Base-by-base conservation (phyloP, 2,113 vertebrate species). In the Ctenodactylus gundi region DNA sequence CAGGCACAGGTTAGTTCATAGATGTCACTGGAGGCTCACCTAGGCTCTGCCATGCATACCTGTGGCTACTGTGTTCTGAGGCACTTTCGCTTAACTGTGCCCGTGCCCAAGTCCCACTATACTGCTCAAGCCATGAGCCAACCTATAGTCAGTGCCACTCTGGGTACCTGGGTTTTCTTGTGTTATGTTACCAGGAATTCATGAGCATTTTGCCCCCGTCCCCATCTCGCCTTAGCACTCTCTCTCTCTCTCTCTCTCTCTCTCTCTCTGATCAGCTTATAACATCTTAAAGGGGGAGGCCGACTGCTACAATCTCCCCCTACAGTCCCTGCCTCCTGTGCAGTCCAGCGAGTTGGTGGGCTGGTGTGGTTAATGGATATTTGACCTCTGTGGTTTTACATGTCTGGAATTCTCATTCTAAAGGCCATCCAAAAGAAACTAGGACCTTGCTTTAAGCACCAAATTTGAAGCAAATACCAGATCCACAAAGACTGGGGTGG, bases 11-110 rank as follows among this genome's bases (percentile, higher is more conserved):
- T 13, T 7, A 25, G 49, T 27, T 3, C 7, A 1, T 11, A 0
- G 1, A 4, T 0, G 5, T 80, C 20, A 1, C 2, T 1, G 25
- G 62, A 64, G 68, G 10, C 49, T 31, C n/a, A 4, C 1, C 2
- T 15, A 25, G 27, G 7, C 55, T 82, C 34, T 25, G 27, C 29
- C 18, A 3, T 1, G 2, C 1, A 0, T 6, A 1, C 7, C 51
- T 21, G 57, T 68, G 25, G 67, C 57, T 14, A 13, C 4, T 11
- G 4, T 27, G 55, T 25, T n/a, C 23, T 51, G 7, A 0, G 9
- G 13, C 29, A 3, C 11, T 20, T 21, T 31, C 13, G 20, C 25
- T 57, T 41, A 49, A 27, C 29, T 4, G 17, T 23, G n/a, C 34
- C 57, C 31, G 17, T 23, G n/a, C 34, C 57, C 31, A 6, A 1